Base-by-base conservation (phyloP, 1,140 invertebrate species). In the Anthonomus grandis region DNA sequence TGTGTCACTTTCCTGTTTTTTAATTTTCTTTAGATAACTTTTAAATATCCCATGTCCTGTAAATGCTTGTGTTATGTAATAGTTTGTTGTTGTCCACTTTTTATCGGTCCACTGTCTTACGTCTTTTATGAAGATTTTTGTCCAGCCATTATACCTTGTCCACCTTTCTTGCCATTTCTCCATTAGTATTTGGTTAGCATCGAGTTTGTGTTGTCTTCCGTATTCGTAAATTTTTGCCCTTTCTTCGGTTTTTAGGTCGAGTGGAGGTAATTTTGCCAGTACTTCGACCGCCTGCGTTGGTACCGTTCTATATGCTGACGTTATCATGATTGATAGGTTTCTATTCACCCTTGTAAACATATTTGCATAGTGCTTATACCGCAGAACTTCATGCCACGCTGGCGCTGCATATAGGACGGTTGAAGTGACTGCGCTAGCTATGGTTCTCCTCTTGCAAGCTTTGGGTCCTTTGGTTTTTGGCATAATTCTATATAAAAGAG, bases 231-330 rank as follows among this genome's bases (percentile, higher is more conserved):
- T 54, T 2, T 9, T 2, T 8, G 9, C 38, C 24, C 53, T 25
- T 18, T 57, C 59, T 15, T 42, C 21, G 5, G 63, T 67, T 38
- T 61, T 62, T 17, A 70, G 51, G 52, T 69, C 66, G 1, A 67
- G 64, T 5, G 66, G 65, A 13, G 67, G 50, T 5, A 67, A 52
- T 0, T 62, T 67, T 4, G 65, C 66, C 4, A 72, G 38, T 9
- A 70, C 69, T 0, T 53, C 50, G 21, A 68, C 37, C 2, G 63
- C 67, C 5, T 54, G 57, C 5, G 67, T 59, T 22, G 58, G 60
- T 19, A 44, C 45, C 13, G 62, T 64, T 25, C 61, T 42, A 36
- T 65, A 71, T 3, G 63, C 64, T 41, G 59, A 65, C 8, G 61
- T 64, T 0, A 69, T 37, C 2, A 60, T 15, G 0, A 67, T 24